A percentile compares a stretch with the other conserved stretches of the same genome.
These are phyloP conservation scores for Calcarius lapponicus DNA, from an alignment of 2,797 vertebrate genomes.

Conservation along the genomic window DNA sequence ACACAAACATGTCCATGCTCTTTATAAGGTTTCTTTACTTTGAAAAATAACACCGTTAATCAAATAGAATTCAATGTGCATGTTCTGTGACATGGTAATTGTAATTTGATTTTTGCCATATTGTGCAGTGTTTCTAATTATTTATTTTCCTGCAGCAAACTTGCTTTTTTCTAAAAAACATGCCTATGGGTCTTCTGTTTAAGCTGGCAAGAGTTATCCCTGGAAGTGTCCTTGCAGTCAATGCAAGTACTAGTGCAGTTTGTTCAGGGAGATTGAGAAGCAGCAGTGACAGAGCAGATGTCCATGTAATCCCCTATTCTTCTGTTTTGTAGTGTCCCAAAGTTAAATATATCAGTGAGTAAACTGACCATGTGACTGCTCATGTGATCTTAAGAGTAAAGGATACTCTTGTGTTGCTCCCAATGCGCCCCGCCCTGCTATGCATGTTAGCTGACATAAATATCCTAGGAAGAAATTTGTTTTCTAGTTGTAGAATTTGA, in stretches of 20 bases:
- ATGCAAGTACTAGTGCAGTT: not conserved
- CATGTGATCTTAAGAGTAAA: not conserved
- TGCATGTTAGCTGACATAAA: not conserved
- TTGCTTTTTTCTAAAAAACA: not conserved
- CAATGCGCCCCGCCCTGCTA: fast-evolving
- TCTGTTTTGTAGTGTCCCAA: not conserved
- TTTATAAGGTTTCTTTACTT: not conserved
- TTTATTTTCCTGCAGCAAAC: not conserved
- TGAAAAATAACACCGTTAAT: not conserved
- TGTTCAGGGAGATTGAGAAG: not conserved
- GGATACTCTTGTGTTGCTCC: not conserved
- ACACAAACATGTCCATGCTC: not conserved
- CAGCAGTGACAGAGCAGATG: not conserved
- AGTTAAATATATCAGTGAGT: not conserved
- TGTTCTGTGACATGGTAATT: not conserved
- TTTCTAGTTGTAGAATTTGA: not conserved
- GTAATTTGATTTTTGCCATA: not conserved
- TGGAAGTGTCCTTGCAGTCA: not conserved
- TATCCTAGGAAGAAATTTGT: not conserved
- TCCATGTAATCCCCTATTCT: not conserved
- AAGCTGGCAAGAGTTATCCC: not conserved
- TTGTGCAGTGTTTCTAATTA: not conserved
- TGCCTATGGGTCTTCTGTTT: not conserved
- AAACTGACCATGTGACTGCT: not conserved
- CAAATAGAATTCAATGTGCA: not conserved